Percentiles rank a stretch among this genome's conserved stretches.
Conservation (phyloP, 2,888 invertebrate species). For the Dinocampus coccinellae region DNA sequence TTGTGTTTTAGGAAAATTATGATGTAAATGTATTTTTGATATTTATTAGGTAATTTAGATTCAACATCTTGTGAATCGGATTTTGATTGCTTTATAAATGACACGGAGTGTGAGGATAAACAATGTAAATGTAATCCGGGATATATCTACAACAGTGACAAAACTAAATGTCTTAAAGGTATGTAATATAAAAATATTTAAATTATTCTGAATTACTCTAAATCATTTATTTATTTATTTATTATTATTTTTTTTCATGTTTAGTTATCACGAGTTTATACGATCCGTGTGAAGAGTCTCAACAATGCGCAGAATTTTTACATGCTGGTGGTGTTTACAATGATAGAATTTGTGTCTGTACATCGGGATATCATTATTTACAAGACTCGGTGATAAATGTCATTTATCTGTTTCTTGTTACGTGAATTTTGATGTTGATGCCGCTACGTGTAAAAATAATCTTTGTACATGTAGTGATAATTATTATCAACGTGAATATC, state of each 20-base stretch:
- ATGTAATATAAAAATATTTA: constrained; percentile 21
- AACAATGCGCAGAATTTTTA: constrained; percentile 54
- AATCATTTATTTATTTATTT: background rate
- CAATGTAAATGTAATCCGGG: constrained; percentile 49
- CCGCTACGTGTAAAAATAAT: constrained; percentile 50
- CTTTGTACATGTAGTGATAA: constrained; percentile 55
- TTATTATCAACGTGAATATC: constrained; percentile 63
- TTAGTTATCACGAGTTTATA: constrained; percentile 50
- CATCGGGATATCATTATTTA: constrained; percentile 54
- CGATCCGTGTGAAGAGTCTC: constrained; percentile 51
- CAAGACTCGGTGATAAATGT: constrained; percentile 57
- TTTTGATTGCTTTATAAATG: constrained; percentile 43
- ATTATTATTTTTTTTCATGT: background rate
- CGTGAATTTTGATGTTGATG: constrained; percentile 53
- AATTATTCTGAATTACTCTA: background rate
- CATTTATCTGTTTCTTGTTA: constrained; percentile 55
- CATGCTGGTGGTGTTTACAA: constrained; percentile 50
- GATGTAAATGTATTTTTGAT: no score
- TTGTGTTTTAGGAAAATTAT: no score
- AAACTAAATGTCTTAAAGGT: constrained; percentile 55
- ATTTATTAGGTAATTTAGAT: no score
- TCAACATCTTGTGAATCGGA: background rate
- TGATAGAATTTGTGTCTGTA: constrained; percentile 50
- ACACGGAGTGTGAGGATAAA: constrained; percentile 46
- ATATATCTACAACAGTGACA: constrained; percentile 45